A percentile compares a stretch with the other conserved stretches of the same genome.
phyloP scores from a whole-genome alignment of 2,797 vertebrate genomes.

The Sciaenops ocellatus region DNA sequence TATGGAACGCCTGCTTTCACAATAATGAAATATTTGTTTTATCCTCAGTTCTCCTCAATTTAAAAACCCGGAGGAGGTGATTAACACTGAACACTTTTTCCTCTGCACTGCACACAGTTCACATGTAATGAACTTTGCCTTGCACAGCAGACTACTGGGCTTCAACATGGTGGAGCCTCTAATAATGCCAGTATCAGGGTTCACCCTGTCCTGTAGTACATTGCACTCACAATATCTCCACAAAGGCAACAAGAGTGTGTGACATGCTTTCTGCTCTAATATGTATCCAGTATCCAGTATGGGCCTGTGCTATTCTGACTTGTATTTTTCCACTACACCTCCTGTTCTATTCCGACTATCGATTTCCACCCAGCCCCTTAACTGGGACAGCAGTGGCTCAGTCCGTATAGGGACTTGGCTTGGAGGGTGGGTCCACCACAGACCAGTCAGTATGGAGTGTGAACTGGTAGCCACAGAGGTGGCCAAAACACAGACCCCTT shows the following conservation, averaged over 20 bases:
- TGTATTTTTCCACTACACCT: not conserved
- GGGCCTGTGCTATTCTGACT: not conserved
- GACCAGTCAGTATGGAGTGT: too few relatives aligned
- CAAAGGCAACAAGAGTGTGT: not conserved
- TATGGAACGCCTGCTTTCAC: not conserved
- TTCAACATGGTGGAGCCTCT: slow-evolving; percentile 1
- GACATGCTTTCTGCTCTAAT: too few relatives aligned
- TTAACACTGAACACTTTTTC: not conserved
- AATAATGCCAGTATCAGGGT: not conserved
- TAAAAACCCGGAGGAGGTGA: not conserved
- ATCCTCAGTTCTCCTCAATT: not conserved
- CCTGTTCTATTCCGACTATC: not conserved
- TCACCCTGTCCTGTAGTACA: not conserved
- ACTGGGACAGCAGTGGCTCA: too few relatives aligned
- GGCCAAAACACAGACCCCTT: too few relatives aligned
- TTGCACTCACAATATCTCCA: not conserved
- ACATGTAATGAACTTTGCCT: slow-evolving; percentile 19
- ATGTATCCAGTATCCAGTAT: not conserved
- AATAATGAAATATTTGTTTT: slow-evolving; percentile 14
- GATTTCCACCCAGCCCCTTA: not conserved
- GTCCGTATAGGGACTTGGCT: too few relatives aligned
- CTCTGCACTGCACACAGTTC: slow-evolving; percentile 10
- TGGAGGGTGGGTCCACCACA: too few relatives aligned
- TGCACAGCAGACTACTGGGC: not conserved
- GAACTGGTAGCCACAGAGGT: too few relatives aligned